Conservation (phyloP, 30 jellyfish, hydroid and myxozoan genomes). For the Mastigias papua region DNA sequence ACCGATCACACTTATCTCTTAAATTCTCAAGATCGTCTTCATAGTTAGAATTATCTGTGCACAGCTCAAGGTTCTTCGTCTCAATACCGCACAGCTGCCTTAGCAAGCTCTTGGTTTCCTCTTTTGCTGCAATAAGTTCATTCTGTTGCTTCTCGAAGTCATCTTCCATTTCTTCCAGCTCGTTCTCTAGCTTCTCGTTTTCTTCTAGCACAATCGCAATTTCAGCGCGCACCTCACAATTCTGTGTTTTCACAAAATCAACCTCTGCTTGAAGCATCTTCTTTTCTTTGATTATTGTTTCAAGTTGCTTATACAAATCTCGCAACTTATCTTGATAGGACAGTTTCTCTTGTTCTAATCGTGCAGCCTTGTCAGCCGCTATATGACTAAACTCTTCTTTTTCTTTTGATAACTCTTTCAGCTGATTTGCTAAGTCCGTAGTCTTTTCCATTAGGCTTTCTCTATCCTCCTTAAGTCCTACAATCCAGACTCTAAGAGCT, state of each 20-base stretch:
- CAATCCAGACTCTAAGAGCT: slow-evolving; percentile 65
- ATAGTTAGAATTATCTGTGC: slow-evolving; percentile 83
- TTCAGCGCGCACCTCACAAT: slow-evolving; percentile 93
- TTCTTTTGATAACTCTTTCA: slow-evolving; percentile 72
- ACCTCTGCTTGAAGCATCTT: slow-evolving; percentile 94
- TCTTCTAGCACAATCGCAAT: slow-evolving; percentile 94
- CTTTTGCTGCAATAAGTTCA: slow-evolving; percentile 87
- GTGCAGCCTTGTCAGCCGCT: slow-evolving; percentile 71
- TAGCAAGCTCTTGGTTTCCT: slow-evolving; percentile 83
- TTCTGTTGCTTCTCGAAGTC: slow-evolving; percentile 86
- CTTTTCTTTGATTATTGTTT: slow-evolving; percentile 81
- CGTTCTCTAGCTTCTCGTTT: slow-evolving; percentile 92
- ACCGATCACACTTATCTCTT: slow-evolving; percentile 65
- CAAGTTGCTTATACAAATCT: slow-evolving; percentile 86
- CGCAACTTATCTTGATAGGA: slow-evolving; percentile 80
- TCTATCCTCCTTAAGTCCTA: slow-evolving; percentile 81
- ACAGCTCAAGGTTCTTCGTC: slow-evolving; percentile 83
- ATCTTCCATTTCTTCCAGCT: slow-evolving; percentile 88
- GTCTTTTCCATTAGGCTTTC: slow-evolving; percentile 75
- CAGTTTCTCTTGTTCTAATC: slow-evolving; percentile 86
- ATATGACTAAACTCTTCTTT: slow-evolving; percentile 68
- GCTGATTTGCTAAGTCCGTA: slow-evolving; percentile 61
- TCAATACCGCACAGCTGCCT: slow-evolving; percentile 97
- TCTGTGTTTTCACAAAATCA: slow-evolving; percentile 90
- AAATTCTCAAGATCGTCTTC: slow-evolving; percentile 89